These are phyloP conservation scores for Seira sanloemensis DNA, from an alignment of 2,888 invertebrate genomes.

Conservation along the genomic window DNA sequence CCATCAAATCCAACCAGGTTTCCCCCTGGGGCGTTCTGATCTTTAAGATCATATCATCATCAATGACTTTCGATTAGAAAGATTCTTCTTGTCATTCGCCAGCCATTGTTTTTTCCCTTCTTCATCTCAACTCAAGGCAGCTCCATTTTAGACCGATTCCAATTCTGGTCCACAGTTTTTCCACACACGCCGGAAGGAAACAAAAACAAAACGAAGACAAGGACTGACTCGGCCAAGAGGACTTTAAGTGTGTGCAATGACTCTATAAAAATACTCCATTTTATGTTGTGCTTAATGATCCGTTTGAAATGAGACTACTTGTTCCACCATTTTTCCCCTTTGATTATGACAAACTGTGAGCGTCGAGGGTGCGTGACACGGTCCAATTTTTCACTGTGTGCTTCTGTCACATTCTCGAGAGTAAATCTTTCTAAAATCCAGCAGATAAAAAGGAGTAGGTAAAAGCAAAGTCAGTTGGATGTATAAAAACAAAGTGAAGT, in stretches of 20 bases:
- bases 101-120: conserved; percentile 4
- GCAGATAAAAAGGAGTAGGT: background rate
- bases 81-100: conserved; percentile 26
- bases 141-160: background rate
- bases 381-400: conserved; percentile 37
- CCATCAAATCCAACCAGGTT: conserved; percentile 33
- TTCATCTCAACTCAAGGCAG: background rate
- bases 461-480: conserved; percentile 9
- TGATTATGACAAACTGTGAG: conserved; percentile 42
- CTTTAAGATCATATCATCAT: conserved; percentile 24
- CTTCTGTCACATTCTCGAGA: conserved; percentile 3
- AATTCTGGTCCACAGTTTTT: conserved; percentile 2
- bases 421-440: conserved; percentile 14
- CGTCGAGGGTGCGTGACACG: conserved; percentile 31
- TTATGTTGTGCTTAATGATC: conserved; percentile 38
- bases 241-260: conserved; percentile 9
- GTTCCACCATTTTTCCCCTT: conserved; percentile 19
- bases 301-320: conserved; percentile 35
- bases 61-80: conserved; percentile 18
- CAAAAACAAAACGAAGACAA: background rate
- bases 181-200: conserved; percentile 14
- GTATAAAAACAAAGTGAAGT: background rate
- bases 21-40: conserved; percentile 23
- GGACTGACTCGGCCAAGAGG: conserved; percentile 1
- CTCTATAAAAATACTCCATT: conserved; percentile 8